phyloP scores from a whole-genome alignment of 2,797 vertebrate genomes.

The Bradypodion ventrale region DNA sequence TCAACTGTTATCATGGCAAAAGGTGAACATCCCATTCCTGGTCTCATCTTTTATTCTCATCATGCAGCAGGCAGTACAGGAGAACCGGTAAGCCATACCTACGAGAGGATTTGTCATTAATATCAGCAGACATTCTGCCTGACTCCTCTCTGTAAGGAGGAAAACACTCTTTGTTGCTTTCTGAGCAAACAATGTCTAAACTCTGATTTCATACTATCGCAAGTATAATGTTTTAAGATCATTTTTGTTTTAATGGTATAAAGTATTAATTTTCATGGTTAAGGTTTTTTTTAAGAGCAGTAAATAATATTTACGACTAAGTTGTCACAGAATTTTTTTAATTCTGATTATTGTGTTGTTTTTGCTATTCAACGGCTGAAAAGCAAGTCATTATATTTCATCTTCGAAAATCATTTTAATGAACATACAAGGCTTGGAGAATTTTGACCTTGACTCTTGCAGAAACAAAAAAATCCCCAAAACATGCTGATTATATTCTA shows the following conservation, averaged over 20 bases:
- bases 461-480: too few species aligned
- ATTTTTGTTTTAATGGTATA: not conserved
- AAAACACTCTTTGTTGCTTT: slow-evolving; percentile 18
- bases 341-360: not conserved
- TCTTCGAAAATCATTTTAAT: too few species aligned
- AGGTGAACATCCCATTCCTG: slow-evolving; percentile 80
- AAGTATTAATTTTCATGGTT: slow-evolving; percentile 7
- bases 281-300: not conserved
- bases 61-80: slow-evolving; percentile 87
- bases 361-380: too few species aligned
- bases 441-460: too few species aligned
- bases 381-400: not conserved
- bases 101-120: slow-evolving; percentile 72
- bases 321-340: not conserved
- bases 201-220: not conserved
- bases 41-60: slow-evolving; percentile 85
- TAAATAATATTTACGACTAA: not conserved
- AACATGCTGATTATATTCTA: too few species aligned
- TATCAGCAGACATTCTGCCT: slow-evolving; percentile 64
- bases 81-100: slow-evolving; percentile 85
- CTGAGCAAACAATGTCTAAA: slow-evolving; percentile 30
- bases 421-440: too few species aligned
- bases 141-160: slow-evolving; percentile 50
- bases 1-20: slow-evolving; percentile 83
- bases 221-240: not conserved